These are phyloP conservation scores for Drosophila planitibia DNA, from an alignment of 2,888 invertebrate genomes.

Conservation along the genomic window DNA sequence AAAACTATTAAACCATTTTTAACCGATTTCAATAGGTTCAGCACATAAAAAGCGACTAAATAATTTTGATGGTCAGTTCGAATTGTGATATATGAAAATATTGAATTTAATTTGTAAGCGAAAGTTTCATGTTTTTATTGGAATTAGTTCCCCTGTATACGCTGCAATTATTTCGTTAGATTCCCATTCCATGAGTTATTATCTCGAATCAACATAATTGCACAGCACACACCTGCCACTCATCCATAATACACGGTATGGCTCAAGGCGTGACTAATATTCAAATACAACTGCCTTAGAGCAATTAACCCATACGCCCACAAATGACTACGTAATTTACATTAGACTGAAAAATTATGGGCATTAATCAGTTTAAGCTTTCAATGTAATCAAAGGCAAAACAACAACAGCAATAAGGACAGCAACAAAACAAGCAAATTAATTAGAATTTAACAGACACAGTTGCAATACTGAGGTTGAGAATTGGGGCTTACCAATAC, in stretches of 20 bases:
- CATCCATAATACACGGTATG: constrained; percentile 17
- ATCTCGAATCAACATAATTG: constrained; percentile 22
- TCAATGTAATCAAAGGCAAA: constrained; percentile 61
- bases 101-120: not conserved
- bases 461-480: constrained; percentile 11
- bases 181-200: not conserved
- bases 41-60: not conserved
- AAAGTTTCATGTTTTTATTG: not conserved
- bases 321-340: constrained; percentile 41
- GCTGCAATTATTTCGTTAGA: not conserved
- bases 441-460: constrained; percentile 64
- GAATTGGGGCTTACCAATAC: not conserved
- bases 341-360: constrained; percentile 52
- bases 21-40: not conserved
- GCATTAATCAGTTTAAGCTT: constrained; percentile 58
- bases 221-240: not conserved
- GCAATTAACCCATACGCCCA: constrained; percentile 29
- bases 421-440: constrained; percentile 44
- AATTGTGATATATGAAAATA: not conserved
- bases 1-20: not conserved
- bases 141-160: not conserved
- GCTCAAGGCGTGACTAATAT: constrained; percentile 29
- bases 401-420: constrained; percentile 12
- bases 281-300: constrained; percentile 33
- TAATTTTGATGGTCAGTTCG: not conserved